A percentile compares a stretch with the other conserved stretches of the same genome.
These are phyloP conservation scores for Microtus ochrogaster DNA, from an alignment of 2,113 vertebrate species.

Conservation along the genomic window DNA sequence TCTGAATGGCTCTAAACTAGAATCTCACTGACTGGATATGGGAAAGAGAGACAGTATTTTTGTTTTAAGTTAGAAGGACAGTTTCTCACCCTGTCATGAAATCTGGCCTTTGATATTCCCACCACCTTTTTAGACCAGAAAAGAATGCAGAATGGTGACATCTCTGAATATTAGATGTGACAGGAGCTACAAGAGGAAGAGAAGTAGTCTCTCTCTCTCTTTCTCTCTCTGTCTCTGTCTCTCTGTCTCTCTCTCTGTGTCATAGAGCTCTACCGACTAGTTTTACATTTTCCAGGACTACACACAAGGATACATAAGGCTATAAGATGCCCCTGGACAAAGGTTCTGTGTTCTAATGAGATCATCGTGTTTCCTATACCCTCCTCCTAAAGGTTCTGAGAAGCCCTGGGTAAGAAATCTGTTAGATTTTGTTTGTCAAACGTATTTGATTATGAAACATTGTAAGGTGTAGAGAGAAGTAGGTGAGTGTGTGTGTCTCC, in stretches of 20 bases:
- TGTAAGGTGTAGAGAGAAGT: not conserved
- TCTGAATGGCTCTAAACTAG: not conserved
- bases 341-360: not conserved
- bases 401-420: not conserved
- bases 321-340: not conserved
- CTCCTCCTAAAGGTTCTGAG: not conserved
- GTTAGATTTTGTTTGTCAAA: not conserved
- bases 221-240: not conserved
- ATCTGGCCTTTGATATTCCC: not conserved
- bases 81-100: not conserved
- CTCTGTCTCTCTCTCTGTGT: not conserved
- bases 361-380: not conserved
- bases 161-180: not conserved
- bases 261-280: not conserved
- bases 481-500: not conserved
- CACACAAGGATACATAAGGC: not conserved
- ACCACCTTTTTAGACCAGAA: not conserved
- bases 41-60: conserved; percentile 38
- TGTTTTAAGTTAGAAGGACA: not conserved
- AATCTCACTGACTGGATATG: not conserved
- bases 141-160: not conserved
- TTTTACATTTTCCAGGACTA: not conserved
- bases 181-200: not conserved
- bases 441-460: not conserved
- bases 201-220: not conserved